phyloP scores from a whole-genome alignment of 2,113 vertebrate species.

The Halcyon senegalensis region DNA sequence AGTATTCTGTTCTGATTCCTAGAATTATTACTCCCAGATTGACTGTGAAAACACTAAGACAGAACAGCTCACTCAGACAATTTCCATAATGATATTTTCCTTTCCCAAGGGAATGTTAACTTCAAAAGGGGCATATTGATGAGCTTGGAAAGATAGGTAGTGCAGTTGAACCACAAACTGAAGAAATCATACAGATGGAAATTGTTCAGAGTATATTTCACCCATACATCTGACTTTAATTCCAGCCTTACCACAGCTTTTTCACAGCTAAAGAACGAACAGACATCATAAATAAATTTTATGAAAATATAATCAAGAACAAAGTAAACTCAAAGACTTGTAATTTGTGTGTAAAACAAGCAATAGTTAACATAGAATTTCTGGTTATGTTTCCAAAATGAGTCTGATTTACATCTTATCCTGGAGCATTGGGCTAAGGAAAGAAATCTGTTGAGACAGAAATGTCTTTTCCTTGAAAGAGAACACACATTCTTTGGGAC shows the following conservation, averaged over 20 bases:
- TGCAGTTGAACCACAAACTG: background rate
- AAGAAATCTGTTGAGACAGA: background rate
- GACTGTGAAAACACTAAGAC: background rate
- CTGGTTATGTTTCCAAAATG: background rate
- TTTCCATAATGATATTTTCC: slow-evolving; percentile 22
- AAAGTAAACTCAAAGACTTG: background rate
- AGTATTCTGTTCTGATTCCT: background rate
- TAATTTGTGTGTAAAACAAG: background rate
- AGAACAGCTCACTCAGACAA: background rate
- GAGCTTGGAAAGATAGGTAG: background rate
- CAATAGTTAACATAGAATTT: background rate
- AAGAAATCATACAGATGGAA: background rate
- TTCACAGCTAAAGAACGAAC: background rate
- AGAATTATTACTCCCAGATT: background rate
- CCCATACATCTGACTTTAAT: background rate
- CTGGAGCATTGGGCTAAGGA: background rate
- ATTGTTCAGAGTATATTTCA: background rate
- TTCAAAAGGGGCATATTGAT: background rate
- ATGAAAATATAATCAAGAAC: background rate
- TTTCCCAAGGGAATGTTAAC: background rate
- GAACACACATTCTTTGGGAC: background rate
- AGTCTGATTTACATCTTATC: background rate
- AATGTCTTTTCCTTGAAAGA: background rate
- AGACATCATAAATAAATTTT: background rate
- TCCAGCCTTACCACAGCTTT: background rate